Evolutionary conservation across 2,113 vertebrate species (phyloP), one percentile per base, ranked within the genome.

Genomic region (Solea senegalensis): DNA sequence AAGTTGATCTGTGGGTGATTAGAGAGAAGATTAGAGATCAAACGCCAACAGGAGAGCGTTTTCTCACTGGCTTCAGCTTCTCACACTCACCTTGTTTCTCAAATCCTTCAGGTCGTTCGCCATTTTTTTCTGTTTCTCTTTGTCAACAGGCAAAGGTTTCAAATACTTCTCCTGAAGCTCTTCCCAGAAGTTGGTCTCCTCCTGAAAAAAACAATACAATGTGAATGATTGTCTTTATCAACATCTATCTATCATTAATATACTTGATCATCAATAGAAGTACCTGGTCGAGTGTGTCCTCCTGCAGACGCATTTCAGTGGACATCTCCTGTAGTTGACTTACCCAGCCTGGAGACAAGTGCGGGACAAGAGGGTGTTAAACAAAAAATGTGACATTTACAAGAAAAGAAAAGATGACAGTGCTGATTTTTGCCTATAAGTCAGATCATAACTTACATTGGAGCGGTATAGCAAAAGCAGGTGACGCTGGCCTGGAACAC

Each of bases 81-180:
- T 0, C 1, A 11, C 5, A 7, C 46, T 6, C n/a, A 91, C 91
- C 74, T 87, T 91, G 76, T 93, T 93, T 57, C 92, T 88, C 2
- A 94, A 78, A 0, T 72, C 55, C 72, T 2, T 56, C 15, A 93
- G 82, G 7, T 91, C 84, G 15, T 15, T 58, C 6, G 40, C 9
- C 0, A 88, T 76, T 70, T 87, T 75, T 43, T 85, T 60, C 50
- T 91, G 86, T 45, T 61, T 80, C n/a, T 80, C 74, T 80, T 88
- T 87, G 72, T 92, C 80, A 1, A 76, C 69, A 3, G 57, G 40
- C 15, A 92, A 65, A 69, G 92, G 92, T 43, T 90, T 34, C 16
- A 94, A 84, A 56, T 92, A 92, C 10, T 50, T 69, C 7, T 73
- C 63, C 62, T 71, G 81, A 21, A 94, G 74, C 0, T 85, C 78